Conservation (phyloP, 2,113 vertebrate genomes). For the Labeo catla region DNA sequence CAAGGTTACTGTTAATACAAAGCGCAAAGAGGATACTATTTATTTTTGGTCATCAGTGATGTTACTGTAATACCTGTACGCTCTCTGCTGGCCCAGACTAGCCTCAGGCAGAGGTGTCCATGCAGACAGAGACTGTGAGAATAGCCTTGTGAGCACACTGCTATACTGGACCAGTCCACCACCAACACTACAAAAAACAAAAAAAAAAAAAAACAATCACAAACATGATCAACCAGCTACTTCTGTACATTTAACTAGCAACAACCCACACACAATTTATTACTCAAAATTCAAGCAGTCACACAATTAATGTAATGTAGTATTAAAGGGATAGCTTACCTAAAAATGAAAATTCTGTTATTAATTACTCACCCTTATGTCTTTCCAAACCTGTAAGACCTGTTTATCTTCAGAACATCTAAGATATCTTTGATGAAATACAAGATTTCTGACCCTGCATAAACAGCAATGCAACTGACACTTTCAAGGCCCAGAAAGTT, state of each 20-base stretch:
- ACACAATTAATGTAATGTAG: not conserved
- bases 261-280: not conserved
- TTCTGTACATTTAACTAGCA: not conserved
- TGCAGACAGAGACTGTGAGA: slow-evolving; percentile 83
- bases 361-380: too few relatives aligned
- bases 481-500: too few relatives aligned
- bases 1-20: not conserved
- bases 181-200: slow-evolving; percentile 69
- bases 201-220: not conserved
- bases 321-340: not conserved
- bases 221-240: not conserved
- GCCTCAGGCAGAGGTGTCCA: slow-evolving; percentile 77
- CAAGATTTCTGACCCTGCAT: too few relatives aligned
- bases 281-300: not conserved
- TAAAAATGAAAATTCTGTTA: too few relatives aligned
- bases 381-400: too few relatives aligned
- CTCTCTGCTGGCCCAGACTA: slow-evolving; percentile 82
- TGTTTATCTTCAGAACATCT: too few relatives aligned
- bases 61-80: slow-evolving; percentile 80
- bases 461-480: too few relatives aligned
- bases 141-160: slow-evolving; percentile 78
- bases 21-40: not conserved
- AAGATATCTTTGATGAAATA: too few relatives aligned
- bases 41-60: not conserved
- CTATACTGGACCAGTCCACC: slow-evolving; percentile 81